Evolutionary conservation across 2,888 invertebrate genomes (phyloP).

Genomic region (Melanotus villosus): DNA sequence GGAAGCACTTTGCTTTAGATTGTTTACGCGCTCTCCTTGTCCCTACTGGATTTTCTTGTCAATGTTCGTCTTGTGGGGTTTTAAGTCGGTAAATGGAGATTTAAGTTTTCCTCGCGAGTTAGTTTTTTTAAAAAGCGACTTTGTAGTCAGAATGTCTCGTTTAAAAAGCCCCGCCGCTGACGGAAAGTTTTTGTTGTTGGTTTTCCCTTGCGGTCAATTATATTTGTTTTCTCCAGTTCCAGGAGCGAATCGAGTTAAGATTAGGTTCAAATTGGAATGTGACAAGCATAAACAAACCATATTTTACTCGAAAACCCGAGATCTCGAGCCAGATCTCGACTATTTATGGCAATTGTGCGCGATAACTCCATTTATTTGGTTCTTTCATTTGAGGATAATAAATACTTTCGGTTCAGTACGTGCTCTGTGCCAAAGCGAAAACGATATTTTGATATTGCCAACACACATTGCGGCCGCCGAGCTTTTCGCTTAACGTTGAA

Average conservation of each 20-base stretch:
- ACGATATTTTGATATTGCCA: conserved; percentile 18
- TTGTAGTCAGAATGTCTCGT: neutral
- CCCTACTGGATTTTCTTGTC: conserved; percentile 3
- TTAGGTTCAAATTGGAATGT: conserved; percentile 43
- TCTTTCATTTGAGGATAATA: conserved; percentile 21
- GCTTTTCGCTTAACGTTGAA: neutral
- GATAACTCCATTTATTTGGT: conserved; percentile 35
- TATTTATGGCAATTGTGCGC: conserved; percentile 43
- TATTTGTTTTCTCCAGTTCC: conserved; percentile 27
- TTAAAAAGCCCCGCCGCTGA: neutral
- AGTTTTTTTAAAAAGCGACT: no score
- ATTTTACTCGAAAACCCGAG: conserved; percentile 23
- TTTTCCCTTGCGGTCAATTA: conserved; percentile 37
- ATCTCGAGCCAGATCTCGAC: conserved; percentile 23
- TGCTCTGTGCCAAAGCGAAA: conserved; percentile 3
- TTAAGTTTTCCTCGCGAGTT: neutral
- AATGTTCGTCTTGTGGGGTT: neutral
- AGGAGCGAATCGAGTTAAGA: conserved; percentile 33
- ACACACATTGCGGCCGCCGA: neutral
- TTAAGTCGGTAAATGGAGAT: neutral
- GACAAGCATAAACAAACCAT: conserved; percentile 42
- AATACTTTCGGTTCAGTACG: conserved; percentile 11
- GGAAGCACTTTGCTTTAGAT: conserved; percentile 14
- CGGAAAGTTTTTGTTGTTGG: conserved; percentile 10
- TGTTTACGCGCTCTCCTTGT: conserved; percentile 11